These are phyloP conservation scores for Myotis planiceps DNA, from an alignment of 2,797 vertebrate species.

Conservation along the genomic window DNA sequence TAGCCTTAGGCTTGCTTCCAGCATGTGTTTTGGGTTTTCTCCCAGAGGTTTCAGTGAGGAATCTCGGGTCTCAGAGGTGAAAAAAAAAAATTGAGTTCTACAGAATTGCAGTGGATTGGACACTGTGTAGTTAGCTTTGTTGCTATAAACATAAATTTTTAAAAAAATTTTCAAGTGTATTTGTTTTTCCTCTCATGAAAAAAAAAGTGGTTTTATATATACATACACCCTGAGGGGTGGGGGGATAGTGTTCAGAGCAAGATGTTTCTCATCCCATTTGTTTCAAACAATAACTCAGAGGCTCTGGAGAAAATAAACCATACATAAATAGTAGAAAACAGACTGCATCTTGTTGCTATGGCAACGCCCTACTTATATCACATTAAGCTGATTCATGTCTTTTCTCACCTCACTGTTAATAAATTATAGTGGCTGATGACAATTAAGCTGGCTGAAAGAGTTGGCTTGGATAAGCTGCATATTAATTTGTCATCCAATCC, in stretches of 20 bases:
- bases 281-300: conserved; percentile 82
- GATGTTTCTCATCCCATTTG: conserved; percentile 84
- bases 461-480: conserved; percentile 81
- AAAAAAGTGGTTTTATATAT: conserved; percentile 59
- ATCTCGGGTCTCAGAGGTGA: conserved; percentile 56
- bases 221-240: conserved; percentile 57
- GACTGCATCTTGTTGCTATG: conserved; percentile 89
- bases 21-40: conserved; percentile 50
- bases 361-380: conserved; percentile 90
- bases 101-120: conserved; percentile 65
- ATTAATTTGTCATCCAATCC: conserved; percentile 85
- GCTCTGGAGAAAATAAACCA: conserved; percentile 87
- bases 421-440: conserved; percentile 89
- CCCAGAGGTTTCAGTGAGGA: conserved; percentile 57
- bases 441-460: conserved; percentile 86
- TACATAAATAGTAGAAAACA: conserved; percentile 89
- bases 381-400: conserved; percentile 91
- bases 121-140: conserved; percentile 54
- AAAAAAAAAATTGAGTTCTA: conserved; percentile 66
- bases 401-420: conserved; percentile 90
- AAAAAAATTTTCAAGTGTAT: conserved; percentile 56
- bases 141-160: conserved; percentile 69
- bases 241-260: conserved; percentile 63
- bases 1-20: conserved; percentile 50
- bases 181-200: conserved; percentile 45